Percentiles rank a stretch among this genome's conserved stretches.
phyloP scores from a whole-genome alignment of 2,113 vertebrate genomes.

The Datnioides undecimradiatus region DNA sequence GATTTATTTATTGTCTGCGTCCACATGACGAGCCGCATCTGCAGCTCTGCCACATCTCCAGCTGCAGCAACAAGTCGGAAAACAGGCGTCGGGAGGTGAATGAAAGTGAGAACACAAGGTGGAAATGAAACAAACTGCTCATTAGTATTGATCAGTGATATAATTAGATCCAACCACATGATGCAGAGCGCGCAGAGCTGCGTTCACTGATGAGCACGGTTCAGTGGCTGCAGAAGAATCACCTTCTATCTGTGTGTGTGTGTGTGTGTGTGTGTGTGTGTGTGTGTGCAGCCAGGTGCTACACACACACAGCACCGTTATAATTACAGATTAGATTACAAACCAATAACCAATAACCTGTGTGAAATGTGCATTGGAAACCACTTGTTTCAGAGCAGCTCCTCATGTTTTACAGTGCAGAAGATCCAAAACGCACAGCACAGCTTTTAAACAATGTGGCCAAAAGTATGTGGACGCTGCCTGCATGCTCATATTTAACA shows the following conservation, averaged over 20 bases:
- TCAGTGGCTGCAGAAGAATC: constrained; percentile 8
- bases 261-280: not conserved
- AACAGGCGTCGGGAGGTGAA: not conserved
- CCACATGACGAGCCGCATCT: not conserved
- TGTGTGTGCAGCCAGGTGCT: not conserved
- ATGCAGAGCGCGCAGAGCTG: not conserved
- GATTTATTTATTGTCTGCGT: not conserved
- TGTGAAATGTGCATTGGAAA: not conserved
- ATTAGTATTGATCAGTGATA: constrained; percentile 1
- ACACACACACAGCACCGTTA: not conserved
- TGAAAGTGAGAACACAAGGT: not conserved
- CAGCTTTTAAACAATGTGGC: not conserved
- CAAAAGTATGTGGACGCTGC: not conserved
- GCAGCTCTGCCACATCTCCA: not conserved
- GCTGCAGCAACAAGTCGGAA: not conserved
- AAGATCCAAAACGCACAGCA: not conserved
- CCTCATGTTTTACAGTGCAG: not conserved
- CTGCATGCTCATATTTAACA: too few species aligned
- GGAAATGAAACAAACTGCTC: not conserved
- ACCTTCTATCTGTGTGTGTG: not conserved
- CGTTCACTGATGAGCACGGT: constrained; percentile 6
- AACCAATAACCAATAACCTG: not conserved
- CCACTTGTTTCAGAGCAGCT: not conserved
- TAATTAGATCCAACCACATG: not conserved
- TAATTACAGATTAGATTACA: not conserved